phyloP scores from a whole-genome alignment of 2,888 invertebrate genomes.

The Drosophila mercatorum region DNA sequence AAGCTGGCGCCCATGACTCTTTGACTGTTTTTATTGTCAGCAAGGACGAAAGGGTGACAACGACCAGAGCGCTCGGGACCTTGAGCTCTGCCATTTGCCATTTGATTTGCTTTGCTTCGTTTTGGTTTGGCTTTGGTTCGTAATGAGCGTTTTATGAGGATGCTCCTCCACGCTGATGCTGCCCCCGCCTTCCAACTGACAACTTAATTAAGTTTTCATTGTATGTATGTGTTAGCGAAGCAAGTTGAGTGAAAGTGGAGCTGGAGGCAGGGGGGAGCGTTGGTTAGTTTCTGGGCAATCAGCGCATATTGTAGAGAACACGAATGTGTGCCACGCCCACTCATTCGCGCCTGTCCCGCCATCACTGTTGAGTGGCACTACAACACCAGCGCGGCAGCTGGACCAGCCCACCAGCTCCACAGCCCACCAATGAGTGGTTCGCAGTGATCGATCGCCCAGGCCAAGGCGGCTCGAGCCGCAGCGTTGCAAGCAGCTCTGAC shows the following conservation, averaged over 20 bases:
- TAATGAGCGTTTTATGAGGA: constrained; percentile 77
- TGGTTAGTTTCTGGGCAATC: constrained; percentile 40
- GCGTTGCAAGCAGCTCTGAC: constrained; percentile 57
- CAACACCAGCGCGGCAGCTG: constrained; percentile 39
- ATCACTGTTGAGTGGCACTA: constrained; percentile 28
- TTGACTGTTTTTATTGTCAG: constrained; percentile 55
- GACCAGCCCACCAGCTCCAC: background rate
- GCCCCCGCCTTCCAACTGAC: constrained; percentile 49
- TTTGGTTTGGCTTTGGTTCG: constrained; percentile 38
- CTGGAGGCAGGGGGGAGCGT: background rate
- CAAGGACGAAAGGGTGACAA: constrained; percentile 56
- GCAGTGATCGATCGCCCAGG: constrained; percentile 62
- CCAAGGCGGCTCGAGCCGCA: background rate
- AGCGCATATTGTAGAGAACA: constrained; percentile 40
- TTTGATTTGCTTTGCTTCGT: constrained; percentile 68
- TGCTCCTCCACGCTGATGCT: constrained; percentile 32
- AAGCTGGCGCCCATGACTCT: constrained; percentile 23
- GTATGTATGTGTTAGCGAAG: constrained; percentile 38
- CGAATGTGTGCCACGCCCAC: constrained; percentile 4
- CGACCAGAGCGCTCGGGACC: constrained; percentile 51
- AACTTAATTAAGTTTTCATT: constrained; percentile 80
- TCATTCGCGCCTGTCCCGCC: constrained; percentile 3
- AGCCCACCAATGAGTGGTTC: constrained; percentile 27
- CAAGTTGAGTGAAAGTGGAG: background rate
- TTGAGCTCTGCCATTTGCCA: constrained; percentile 52